Percentiles rank a stretch among this genome's conserved stretches.
These are phyloP conservation scores for Drosophila parvula DNA, from an alignment of 1,140 invertebrate genomes.

Conservation along the genomic window DNA sequence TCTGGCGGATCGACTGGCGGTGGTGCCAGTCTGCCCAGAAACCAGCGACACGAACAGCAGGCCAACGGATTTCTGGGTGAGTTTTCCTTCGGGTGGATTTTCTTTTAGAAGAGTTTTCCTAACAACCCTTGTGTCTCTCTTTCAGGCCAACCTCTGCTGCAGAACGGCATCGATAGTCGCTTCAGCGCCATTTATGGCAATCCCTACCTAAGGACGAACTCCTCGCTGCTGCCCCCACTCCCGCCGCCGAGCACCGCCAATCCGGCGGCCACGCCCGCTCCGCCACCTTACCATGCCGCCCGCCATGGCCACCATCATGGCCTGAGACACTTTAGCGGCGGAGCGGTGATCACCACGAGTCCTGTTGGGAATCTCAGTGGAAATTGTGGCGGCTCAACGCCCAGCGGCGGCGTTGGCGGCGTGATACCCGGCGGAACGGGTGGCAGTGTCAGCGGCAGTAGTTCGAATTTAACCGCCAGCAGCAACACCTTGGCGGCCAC, in stretches of 20 bases:
- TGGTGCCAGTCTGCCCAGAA: slow-evolving; percentile 74
- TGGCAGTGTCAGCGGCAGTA: slow-evolving; percentile 79
- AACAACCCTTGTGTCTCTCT: neutral
- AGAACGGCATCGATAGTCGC: slow-evolving; percentile 90
- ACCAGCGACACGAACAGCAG: slow-evolving; percentile 74
- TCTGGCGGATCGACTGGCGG: slow-evolving; percentile 8
- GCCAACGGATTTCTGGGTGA: slow-evolving; percentile 81
- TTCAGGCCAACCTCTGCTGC: slow-evolving; percentile 85
- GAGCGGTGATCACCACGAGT: slow-evolving; percentile 35
- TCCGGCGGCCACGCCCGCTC: slow-evolving; percentile 91
- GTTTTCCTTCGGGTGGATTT: neutral
- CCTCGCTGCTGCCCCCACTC: slow-evolving; percentile 85
- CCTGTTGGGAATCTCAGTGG: slow-evolving; percentile 25
- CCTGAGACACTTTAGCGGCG: slow-evolving; percentile 57
- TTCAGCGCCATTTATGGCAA: slow-evolving; percentile 95
- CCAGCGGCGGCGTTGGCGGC: slow-evolving; percentile 10
- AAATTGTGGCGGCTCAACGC: slow-evolving; percentile 2
- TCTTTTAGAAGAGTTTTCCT: neutral
- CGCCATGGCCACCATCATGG: slow-evolving; percentile 61
- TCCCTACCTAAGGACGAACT: slow-evolving; percentile 90
- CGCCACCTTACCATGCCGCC: slow-evolving; percentile 88
- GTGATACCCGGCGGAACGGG: slow-evolving; percentile 6
- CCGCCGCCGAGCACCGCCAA: slow-evolving; percentile 87
- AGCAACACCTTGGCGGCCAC: slow-evolving; percentile 82
- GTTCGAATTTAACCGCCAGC: slow-evolving; percentile 81